Evolutionary conservation across 2,888 invertebrate genomes (phyloP), one percentile per base, ranked within the genome.

Genomic region (Yponomeuta evonymella): DNA sequence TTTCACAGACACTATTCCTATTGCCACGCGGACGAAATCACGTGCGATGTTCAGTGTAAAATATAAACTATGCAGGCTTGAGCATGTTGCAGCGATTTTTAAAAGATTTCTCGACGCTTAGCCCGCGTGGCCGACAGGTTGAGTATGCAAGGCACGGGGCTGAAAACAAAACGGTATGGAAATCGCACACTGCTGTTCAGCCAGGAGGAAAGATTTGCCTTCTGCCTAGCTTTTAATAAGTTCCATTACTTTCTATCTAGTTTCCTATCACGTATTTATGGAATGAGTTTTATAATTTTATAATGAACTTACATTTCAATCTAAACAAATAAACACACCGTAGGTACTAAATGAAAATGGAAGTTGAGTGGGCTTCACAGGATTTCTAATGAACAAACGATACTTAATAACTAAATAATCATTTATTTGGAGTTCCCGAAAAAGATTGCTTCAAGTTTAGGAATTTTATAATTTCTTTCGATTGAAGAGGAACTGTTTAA

Each of bases 401-500:
- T 43, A 43, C 43, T 43, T 43, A 43, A 5, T 43, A 43, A 43
- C 43, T 43, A 43, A 5, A 43, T 43, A 43, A 43, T 43, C 43
- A 3, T 43, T 43, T 43, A 1, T 43, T 43, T 8, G 43, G 9
- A 43, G 43, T 5, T 8, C 3, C 43, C 8, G 43, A 43, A 6
- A 43, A 8, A 6, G 43, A 43, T 43, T 43, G 43, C 43, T 78
- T 76, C 72, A 78, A 23, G 69, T 8, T 23, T 64, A 63, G 74
- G 74, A 79, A 75, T 79, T 81, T 80, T 74, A 79, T 80, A 80
- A 80, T 64, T 80, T 75, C 79, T 79, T 80, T 75, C 76, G 76
- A 81, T 79, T 75, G 76, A 74, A 69, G 76, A 78, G 78, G 81
- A 82, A 81, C 79, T 77, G 83, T 81, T 85, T 15, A 83, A 86